A percentile compares a stretch with the other conserved stretches of the same genome.
These are phyloP conservation scores for Micropterix aruncella DNA, from an alignment of 2,888 invertebrate species.

Conservation along the genomic window DNA sequence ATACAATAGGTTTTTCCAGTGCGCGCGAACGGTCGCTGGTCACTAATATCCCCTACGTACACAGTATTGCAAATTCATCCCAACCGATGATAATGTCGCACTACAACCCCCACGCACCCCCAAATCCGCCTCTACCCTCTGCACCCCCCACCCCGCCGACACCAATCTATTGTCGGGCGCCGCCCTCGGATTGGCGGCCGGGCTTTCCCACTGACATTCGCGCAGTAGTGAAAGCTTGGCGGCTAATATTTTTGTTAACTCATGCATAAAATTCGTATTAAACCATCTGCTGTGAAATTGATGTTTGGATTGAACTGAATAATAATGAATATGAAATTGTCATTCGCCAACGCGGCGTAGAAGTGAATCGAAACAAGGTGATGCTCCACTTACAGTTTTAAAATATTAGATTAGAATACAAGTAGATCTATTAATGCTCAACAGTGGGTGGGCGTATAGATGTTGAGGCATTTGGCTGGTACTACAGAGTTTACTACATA, in stretches of 20 bases:
- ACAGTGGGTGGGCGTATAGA: too few species aligned
- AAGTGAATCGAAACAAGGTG: too few species aligned
- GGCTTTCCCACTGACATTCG: background rate
- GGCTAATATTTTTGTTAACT: constrained; percentile 13
- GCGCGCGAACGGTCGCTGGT: too few species aligned
- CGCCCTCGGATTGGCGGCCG: background rate
- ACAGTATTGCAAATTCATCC: too few species aligned
- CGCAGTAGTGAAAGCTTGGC: constrained; percentile 5
- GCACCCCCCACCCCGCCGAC: background rate
- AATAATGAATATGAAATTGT: constrained; percentile 12
- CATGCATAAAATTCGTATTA: constrained; percentile 13
- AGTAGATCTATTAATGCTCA: too few species aligned
- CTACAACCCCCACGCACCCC: constrained; percentile 1
- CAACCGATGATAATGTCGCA: background rate
- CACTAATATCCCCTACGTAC: too few species aligned
- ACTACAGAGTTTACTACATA: too few species aligned
- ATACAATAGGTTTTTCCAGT: too few species aligned
- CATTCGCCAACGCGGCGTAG: too few species aligned
- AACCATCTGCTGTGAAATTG: constrained; percentile 13
- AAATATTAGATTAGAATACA: too few species aligned
- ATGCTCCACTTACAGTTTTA: too few species aligned
- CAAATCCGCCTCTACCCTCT: background rate
- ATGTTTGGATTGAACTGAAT: constrained; percentile 12
- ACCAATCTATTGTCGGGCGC: background rate
- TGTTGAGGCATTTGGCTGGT: too few species aligned